phyloP scores from a whole-genome alignment of 2,797 vertebrate species.

The Hypotaenidia philippensis region DNA sequence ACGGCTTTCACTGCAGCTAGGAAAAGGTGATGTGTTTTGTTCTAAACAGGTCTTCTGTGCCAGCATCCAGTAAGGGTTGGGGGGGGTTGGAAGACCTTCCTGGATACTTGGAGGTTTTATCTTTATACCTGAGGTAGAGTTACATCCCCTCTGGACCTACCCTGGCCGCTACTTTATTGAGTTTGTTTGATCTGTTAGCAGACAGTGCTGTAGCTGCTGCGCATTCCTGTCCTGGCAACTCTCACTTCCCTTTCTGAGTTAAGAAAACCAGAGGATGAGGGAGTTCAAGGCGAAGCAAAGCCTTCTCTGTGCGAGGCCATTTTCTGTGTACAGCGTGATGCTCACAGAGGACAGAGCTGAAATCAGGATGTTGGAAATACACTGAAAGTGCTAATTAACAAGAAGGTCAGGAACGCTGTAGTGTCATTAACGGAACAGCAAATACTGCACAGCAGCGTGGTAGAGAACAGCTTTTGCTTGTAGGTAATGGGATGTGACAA shows the following conservation, averaged over 20 bases:
- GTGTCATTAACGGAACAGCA: background rate
- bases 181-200: too few relatives aligned
- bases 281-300: background rate
- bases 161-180: background rate
- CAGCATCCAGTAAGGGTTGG: background rate
- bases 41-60: background rate
- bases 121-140: background rate
- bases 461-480: background rate
- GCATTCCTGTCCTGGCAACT: background rate
- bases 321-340: background rate
- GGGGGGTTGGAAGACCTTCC: background rate
- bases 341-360: background rate
- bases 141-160: background rate
- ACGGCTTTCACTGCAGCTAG: background rate
- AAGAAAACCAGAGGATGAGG: background rate
- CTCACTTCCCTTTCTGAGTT: background rate
- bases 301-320: background rate
- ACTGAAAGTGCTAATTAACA: constrained; percentile 33
- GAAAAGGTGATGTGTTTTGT: background rate
- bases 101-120: background rate
- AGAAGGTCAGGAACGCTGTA: constrained; percentile 20
- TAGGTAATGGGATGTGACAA: constrained; percentile 46
- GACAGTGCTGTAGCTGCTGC: background rate
- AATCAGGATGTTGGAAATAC: background rate
- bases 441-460: background rate